Conservation (phyloP, 2,113 vertebrate genomes). For the Macquaria australasica region DNA sequence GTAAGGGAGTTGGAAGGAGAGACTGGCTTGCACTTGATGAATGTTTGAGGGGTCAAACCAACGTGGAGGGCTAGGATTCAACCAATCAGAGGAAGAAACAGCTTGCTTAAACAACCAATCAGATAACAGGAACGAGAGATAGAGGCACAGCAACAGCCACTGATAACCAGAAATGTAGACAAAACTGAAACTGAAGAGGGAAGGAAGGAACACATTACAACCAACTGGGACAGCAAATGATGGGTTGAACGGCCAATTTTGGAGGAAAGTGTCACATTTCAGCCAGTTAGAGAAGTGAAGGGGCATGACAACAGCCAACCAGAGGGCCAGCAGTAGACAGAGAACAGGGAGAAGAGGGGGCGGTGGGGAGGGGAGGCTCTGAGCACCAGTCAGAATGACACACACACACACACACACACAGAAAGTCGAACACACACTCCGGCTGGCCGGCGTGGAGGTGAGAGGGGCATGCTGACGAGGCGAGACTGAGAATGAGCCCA, state of each 20-base stretch:
- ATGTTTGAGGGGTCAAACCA: neutral
- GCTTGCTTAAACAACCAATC: neutral
- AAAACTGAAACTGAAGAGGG: constrained; percentile 29
- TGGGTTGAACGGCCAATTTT: constrained; percentile 4
- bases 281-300: constrained; percentile 51
- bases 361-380: constrained; percentile 5
- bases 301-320: constrained; percentile 47
- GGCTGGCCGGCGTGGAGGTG: constrained; percentile 66
- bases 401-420: constrained; percentile 40
- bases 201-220: constrained; percentile 16
- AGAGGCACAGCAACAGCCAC: constrained; percentile 19
- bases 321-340: constrained; percentile 40
- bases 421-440: constrained; percentile 30
- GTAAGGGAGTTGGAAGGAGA: neutral
- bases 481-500: constrained; percentile 74
- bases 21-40: constrained; percentile 10
- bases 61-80: neutral
- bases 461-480: constrained; percentile 78
- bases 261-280: constrained; percentile 41
- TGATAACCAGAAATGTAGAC: constrained; percentile 28
- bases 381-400: constrained; percentile 41
- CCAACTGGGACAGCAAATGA: constrained; percentile 22
- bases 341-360: constrained; percentile 7
- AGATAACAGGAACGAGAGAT: constrained; percentile 25
- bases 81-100: neutral